These are phyloP conservation scores for Valencia hispanica DNA, from an alignment of 2,797 vertebrate genomes.

Conservation along the genomic window DNA sequence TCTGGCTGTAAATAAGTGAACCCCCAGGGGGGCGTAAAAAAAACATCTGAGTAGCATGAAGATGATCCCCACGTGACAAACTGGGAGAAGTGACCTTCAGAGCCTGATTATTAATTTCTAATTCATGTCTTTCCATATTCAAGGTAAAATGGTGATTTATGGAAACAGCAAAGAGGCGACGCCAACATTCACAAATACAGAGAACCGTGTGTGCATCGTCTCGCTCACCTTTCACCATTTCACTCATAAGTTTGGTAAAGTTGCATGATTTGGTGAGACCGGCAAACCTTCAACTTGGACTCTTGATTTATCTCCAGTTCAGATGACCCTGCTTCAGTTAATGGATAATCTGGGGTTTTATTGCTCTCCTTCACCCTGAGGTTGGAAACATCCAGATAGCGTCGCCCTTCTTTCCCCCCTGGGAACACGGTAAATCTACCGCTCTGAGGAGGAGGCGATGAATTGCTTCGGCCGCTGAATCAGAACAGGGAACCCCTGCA, in stretches of 20 bases:
- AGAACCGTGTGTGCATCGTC: too few relatives aligned
- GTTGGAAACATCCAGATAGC: conserved; percentile 27
- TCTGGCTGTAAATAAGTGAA: neutral
- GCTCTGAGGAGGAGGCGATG: conserved; percentile 32
- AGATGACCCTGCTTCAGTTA: neutral
- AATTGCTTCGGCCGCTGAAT: conserved; percentile 14
- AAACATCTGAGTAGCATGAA: neutral
- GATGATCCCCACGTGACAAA: neutral
- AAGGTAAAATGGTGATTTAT: neutral
- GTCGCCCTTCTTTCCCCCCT: conserved; percentile 13
- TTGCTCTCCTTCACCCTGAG: conserved; percentile 11
- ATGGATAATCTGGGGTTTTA: neutral
- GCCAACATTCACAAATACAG: too few relatives aligned
- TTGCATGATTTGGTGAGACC: too few relatives aligned
- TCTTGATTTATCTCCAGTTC: too few relatives aligned
- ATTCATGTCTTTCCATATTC: neutral
- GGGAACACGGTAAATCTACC: conserved; percentile 15
- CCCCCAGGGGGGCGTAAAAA: rapidly evolving
- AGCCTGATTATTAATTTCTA: neutral
- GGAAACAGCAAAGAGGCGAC: neutral
- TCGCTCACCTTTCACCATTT: too few relatives aligned
- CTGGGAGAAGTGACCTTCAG: neutral
- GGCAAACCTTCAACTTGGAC: too few relatives aligned
- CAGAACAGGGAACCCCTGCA: conserved; percentile 1
- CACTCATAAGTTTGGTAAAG: too few relatives aligned